These are phyloP conservation scores for Aphelocoma californica DNA, from an alignment of 2,797 vertebrate genomes.

Conservation along the genomic window DNA sequence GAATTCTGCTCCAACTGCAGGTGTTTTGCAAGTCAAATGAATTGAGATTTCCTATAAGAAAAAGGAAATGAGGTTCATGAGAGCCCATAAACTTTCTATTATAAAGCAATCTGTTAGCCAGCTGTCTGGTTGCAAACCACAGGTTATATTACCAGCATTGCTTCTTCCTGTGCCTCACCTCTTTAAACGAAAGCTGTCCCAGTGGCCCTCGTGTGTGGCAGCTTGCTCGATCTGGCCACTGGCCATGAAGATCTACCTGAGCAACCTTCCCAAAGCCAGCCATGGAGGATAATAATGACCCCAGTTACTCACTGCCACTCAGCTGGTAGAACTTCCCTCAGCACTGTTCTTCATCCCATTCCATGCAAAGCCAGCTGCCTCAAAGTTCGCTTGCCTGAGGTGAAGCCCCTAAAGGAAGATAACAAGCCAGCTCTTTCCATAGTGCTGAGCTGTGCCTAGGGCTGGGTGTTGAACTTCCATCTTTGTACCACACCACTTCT, in stretches of 20 bases:
- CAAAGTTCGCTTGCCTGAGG: background rate
- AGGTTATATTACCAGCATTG: constrained; percentile 23
- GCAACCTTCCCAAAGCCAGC: background rate
- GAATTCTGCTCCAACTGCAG: background rate
- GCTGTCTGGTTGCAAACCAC: constrained; percentile 56
- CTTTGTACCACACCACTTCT: background rate
- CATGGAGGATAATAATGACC: background rate
- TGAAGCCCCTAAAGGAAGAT: background rate
- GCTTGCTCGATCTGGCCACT: background rate
- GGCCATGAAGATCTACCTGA: background rate
- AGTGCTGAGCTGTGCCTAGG: background rate
- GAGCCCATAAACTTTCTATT: constrained; percentile 54
- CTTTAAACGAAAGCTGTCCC: constrained; percentile 31
- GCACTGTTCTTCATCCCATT: background rate
- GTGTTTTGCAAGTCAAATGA: constrained; percentile 44
- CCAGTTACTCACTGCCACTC: background rate
- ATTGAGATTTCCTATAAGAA: constrained; percentile 49
- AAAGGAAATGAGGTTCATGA: constrained; percentile 57
- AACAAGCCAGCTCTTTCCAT: background rate
- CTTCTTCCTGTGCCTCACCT: constrained; percentile 51
- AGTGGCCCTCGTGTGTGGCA: constrained; percentile 14
- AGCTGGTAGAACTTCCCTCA: background rate
- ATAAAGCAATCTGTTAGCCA: constrained; percentile 58
- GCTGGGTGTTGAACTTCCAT: background rate
- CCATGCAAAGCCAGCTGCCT: background rate